phyloP scores from a whole-genome alignment of 1,140 invertebrate species.

The Brachionus rotundiformis region DNA sequence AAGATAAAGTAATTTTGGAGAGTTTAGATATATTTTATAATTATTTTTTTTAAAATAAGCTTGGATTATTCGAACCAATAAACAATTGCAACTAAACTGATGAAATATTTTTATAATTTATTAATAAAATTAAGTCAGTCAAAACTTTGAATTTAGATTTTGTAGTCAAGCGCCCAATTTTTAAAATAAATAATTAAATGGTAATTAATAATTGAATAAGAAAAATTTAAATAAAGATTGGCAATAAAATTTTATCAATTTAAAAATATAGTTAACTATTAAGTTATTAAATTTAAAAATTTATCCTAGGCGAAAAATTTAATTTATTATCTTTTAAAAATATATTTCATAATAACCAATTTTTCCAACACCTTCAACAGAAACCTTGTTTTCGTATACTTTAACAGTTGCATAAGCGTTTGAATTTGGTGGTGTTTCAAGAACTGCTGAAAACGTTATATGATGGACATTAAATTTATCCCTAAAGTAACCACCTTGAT shows the following conservation, averaged over 20 bases:
- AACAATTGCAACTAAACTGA: neutral
- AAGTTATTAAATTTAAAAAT: no score
- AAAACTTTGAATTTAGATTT: no score
- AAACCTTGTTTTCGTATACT: conserved; percentile 56
- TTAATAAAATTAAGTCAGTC: neutral
- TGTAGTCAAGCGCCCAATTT: no score
- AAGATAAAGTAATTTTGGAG: neutral
- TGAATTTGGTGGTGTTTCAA: conserved; percentile 57
- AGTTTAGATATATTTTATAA: neutral
- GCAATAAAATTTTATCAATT: no score
- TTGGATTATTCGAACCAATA: conserved; percentile 25
- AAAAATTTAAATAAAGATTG: no score
- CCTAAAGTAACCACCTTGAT: conserved; percentile 56
- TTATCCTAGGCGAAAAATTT: no score
- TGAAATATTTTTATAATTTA: neutral
- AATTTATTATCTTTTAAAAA: neutral
- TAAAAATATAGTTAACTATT: no score
- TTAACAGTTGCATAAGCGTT: conserved; percentile 59
- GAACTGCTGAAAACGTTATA: conserved; percentile 57
- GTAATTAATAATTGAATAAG: no score
- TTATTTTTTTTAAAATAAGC: neutral
- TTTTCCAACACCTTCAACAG: conserved; percentile 52
- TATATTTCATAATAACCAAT: conserved; percentile 43
- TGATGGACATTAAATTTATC: conserved; percentile 60
- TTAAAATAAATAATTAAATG: no score